Conservation (phyloP, 2,888 invertebrate species). For the Junonia oenone region DNA sequence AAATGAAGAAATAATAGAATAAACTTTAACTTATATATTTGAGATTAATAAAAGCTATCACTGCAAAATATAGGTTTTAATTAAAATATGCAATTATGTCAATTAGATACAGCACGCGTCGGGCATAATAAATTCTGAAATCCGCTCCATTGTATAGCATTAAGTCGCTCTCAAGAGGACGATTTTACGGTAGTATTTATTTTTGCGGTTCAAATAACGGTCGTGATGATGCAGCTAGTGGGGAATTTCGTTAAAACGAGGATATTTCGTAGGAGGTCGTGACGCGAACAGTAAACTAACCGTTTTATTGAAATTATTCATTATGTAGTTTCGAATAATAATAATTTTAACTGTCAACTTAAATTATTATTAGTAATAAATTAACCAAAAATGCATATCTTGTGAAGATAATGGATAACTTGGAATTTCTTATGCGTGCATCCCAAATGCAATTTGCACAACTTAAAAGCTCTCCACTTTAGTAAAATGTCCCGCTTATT, state of each 20-base stretch:
- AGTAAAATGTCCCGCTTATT: no score
- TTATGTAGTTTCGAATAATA: background rate
- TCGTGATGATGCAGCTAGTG: slow-evolving; percentile 50
- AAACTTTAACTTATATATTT: no score
- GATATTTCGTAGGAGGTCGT: slow-evolving; percentile 49
- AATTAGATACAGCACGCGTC: slow-evolving; percentile 62
- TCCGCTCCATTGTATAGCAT: slow-evolving; percentile 27
- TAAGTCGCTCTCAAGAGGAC: slow-evolving; percentile 8
- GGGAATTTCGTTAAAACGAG: slow-evolving; percentile 44
- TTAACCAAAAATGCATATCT: no score
- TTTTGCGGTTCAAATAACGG: slow-evolving; percentile 48
- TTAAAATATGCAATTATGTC: slow-evolving; percentile 65
- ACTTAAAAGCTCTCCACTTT: no score
- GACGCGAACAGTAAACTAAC: slow-evolving; percentile 28
- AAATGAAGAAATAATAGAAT: no score
- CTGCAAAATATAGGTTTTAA: slow-evolving; percentile 27
- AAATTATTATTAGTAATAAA: background rate
- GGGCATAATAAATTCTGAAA: slow-evolving; percentile 36
- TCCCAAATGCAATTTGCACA: no score
- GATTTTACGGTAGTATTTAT: slow-evolving; percentile 22
- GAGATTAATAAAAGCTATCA: no score
- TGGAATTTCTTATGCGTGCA: no score
- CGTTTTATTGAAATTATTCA: slow-evolving; percentile 12
- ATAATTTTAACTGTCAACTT: background rate
- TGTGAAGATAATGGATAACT: no score